Percentiles rank a stretch among this genome's conserved stretches.
Evolutionary conservation across 2,888 invertebrate species (phyloP).

Genomic region (Calliphora vomitoria): DNA sequence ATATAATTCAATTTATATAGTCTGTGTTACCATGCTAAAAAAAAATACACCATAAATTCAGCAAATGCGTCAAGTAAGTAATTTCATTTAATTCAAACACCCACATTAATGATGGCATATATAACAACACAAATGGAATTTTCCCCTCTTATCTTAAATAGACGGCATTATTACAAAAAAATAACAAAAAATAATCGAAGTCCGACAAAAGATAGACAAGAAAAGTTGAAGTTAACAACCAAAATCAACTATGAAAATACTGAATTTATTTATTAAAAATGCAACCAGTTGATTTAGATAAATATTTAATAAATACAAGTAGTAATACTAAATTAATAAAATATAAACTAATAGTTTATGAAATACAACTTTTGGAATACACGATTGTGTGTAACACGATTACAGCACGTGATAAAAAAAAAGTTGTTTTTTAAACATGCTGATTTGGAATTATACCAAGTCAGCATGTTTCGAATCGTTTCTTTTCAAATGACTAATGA

Average conservation of each 20-base stretch:
- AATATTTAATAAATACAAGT: neutral
- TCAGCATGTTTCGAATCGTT: neutral
- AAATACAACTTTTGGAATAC: neutral
- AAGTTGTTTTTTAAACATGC: constrained; percentile 14
- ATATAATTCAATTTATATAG: neutral
- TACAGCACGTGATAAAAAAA: constrained; percentile 67
- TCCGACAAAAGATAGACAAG: constrained; percentile 13
- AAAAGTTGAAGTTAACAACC: neutral
- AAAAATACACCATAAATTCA: neutral
- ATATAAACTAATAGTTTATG: constrained; percentile 2
- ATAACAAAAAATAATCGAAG: neutral
- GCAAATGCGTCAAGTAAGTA: neutral
- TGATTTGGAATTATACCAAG: constrained; percentile 27
- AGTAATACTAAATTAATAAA: neutral
- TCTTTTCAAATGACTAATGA: constrained; percentile 11
- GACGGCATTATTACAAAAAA: constrained; percentile 21
- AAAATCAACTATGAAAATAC: constrained; percentile 11
- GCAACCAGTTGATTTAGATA: constrained; percentile 15
- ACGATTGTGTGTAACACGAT: constrained; percentile 42
- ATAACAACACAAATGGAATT: constrained; percentile 1
- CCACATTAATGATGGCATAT: neutral
- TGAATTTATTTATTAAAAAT: constrained; percentile 2
- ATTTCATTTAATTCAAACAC: constrained; percentile 6
- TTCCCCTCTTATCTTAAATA: constrained; percentile 36
- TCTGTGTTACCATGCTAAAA: neutral